A percentile compares a stretch with the other conserved stretches of the same genome.
Conservation (phyloP, 1,140 invertebrate species). For the Eufriesea mexicana region DNA sequence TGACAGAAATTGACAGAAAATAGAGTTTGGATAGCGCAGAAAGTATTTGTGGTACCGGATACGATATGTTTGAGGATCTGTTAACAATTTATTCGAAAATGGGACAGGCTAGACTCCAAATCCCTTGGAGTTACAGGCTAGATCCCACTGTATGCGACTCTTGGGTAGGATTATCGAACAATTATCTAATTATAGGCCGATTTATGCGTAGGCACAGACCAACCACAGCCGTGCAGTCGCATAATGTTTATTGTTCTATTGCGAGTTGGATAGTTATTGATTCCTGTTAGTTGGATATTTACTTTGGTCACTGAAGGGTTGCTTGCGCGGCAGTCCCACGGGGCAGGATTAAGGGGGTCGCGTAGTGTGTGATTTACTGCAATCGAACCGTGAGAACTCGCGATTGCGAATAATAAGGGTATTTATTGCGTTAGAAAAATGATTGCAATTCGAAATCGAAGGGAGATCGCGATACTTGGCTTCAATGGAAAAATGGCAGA, state of each 20-base stretch:
- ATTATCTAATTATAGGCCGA: slow-evolving; percentile 41
- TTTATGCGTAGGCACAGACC: slow-evolving; percentile 38
- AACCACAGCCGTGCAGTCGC: slow-evolving; percentile 31
- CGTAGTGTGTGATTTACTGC: background rate
- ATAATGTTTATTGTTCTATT: slow-evolving; percentile 50
- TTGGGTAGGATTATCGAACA: slow-evolving; percentile 22
- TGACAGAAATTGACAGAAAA: too few species aligned
- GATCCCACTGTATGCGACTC: slow-evolving; percentile 24
- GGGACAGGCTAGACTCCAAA: background rate
- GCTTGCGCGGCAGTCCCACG: background rate
- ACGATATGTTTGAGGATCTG: too few species aligned
- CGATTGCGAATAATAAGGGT: slow-evolving; percentile 2
- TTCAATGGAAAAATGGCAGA: too few species aligned
- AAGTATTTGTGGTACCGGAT: too few species aligned
- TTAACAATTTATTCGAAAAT: background rate
- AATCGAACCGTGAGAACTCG: slow-evolving; percentile 28
- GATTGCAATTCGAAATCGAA: background rate
- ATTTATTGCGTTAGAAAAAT: background rate
- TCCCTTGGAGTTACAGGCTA: background rate
- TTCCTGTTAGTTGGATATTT: slow-evolving; percentile 29
- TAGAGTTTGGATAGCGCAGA: too few species aligned
- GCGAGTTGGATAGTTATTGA: slow-evolving; percentile 37
- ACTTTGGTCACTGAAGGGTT: slow-evolving; percentile 29
- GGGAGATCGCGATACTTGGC: background rate
- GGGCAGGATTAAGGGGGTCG: slow-evolving; percentile 24